Evolutionary conservation across 2,888 invertebrate genomes (phyloP).

Genomic region (Rhaphigaster nebulosa): DNA sequence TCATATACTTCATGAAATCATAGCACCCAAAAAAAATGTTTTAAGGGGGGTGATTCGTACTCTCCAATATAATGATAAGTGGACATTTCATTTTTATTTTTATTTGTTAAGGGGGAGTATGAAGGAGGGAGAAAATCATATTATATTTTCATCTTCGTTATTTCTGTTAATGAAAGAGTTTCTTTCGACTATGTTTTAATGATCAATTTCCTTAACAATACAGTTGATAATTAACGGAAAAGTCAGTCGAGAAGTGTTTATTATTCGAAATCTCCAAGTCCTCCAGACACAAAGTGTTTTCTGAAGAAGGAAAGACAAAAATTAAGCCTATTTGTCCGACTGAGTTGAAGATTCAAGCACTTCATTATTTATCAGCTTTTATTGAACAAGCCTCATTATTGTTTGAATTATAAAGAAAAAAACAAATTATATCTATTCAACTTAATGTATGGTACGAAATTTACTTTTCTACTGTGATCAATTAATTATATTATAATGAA

Average conservation of each 20-base stretch:
- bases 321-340: constrained; percentile 9
- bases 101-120: background rate
- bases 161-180: constrained; percentile 1
- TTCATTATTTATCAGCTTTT: background rate
- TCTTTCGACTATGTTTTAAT: background rate
- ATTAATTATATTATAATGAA: background rate
- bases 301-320: background rate
- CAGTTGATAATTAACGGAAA: constrained; percentile 20
- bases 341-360: background rate
- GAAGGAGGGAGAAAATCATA: background rate
- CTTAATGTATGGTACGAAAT: background rate
- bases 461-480: background rate
- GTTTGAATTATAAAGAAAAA: background rate
- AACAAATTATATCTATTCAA: background rate
- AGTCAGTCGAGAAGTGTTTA: constrained; percentile 41
- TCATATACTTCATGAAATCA: no score
- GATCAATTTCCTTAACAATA: constrained; percentile 3
- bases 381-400: background rate
- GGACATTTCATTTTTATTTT: background rate
- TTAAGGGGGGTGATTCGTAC: no score
- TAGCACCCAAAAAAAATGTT: no score
- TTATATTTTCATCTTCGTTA: background rate
- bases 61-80: background rate
- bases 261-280: constrained; percentile 27
- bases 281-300: background rate